These are phyloP conservation scores for Pocota personata DNA, from an alignment of 2,888 invertebrate genomes.

Conservation along the genomic window DNA sequence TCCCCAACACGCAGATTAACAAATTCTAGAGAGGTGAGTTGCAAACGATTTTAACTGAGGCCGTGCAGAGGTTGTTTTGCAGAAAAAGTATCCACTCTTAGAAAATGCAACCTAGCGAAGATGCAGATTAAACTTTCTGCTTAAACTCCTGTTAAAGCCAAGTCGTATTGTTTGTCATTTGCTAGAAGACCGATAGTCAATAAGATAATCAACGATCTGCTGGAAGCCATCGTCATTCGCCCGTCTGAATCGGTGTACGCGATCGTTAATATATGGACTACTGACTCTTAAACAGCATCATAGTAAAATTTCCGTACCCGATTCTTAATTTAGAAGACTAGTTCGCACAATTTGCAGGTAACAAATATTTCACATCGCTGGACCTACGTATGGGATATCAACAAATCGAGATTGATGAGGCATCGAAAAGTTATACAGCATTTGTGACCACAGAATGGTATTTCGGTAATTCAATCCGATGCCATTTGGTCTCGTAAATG, in stretches of 20 bases:
- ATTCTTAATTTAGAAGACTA: constrained; percentile 71
- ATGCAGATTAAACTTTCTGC: constrained; percentile 53
- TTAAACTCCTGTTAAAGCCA: constrained; percentile 6
- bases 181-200: constrained; percentile 56
- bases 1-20: too few species aligned
- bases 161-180: constrained; percentile 68
- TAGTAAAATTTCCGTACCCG: constrained; percentile 25
- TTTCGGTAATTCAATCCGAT: constrained; percentile 13
- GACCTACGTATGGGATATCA: constrained; percentile 64
- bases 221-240: constrained; percentile 59
- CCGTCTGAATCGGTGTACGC: constrained; percentile 66
- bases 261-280: constrained; percentile 55
- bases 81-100: not conserved
- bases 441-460: constrained; percentile 20
- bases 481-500: constrained; percentile 22
- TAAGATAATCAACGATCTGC: constrained; percentile 36
- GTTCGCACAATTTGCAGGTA: constrained; percentile 48
- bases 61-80: constrained; percentile 13
- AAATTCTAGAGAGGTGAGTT: not conserved
- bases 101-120: constrained; percentile 49
- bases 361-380: constrained; percentile 47
- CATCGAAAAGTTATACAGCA: constrained; percentile 64
- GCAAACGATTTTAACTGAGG: not conserved
- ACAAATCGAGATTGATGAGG: constrained; percentile 63
- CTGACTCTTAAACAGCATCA: constrained; percentile 14